Conservation (phyloP, 2,888 invertebrate genomes). For the Theretra japonica region DNA sequence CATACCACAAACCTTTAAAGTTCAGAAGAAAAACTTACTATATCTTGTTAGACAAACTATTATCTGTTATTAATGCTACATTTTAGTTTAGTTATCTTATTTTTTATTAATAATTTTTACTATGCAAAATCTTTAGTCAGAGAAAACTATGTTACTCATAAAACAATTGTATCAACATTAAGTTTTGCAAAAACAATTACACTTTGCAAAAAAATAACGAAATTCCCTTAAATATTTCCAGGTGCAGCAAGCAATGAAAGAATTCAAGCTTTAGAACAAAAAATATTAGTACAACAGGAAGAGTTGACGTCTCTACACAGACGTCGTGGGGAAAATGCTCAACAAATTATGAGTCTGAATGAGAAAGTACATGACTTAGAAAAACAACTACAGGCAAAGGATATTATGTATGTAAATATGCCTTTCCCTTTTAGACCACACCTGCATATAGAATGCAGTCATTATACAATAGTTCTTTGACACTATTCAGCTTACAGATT, state of each 20-base stretch:
- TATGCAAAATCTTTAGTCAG: too few species aligned
- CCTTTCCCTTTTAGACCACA: slow-evolving; percentile 6
- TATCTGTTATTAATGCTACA: too few species aligned
- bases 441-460: background rate
- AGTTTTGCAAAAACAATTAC: too few species aligned
- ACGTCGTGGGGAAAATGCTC: slow-evolving; percentile 95
- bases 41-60: too few species aligned
- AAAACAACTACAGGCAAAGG: slow-evolving; percentile 89
- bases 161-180: background rate
- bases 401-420: slow-evolving; percentile 83
- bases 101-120: too few species aligned
- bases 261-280: slow-evolving; percentile 92
- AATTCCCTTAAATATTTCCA: slow-evolving; percentile 47
- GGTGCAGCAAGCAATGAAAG: slow-evolving; percentile 78
- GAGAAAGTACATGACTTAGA: slow-evolving; percentile 93
- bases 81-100: too few species aligned
- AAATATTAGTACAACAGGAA: slow-evolving; percentile 94
- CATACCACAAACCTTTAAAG: too few species aligned
- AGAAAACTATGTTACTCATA: too few species aligned
- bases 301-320: slow-evolving; percentile 96
- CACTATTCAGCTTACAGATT: too few species aligned
- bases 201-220: background rate
- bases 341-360: slow-evolving; percentile 96
- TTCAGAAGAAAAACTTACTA: too few species aligned
- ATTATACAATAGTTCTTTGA: background rate